phyloP scores from a whole-genome alignment of 2,113 vertebrate species.

The Myotis davidii region DNA sequence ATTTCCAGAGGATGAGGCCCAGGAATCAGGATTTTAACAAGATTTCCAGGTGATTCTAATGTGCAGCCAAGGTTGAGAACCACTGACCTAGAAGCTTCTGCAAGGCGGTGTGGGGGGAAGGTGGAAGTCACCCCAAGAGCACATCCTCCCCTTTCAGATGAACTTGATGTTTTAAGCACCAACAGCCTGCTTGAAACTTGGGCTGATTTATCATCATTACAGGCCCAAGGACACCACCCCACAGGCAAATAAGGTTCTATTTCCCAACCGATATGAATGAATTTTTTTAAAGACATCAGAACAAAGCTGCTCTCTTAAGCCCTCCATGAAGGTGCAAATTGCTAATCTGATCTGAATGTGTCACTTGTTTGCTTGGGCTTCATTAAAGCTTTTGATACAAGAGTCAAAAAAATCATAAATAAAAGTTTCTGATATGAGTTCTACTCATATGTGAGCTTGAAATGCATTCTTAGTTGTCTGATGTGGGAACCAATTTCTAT shows the following conservation, averaged over 20 bases:
- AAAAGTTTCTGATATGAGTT: constrained; percentile 74
- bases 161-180: neutral
- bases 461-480: constrained; percentile 82
- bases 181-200: neutral
- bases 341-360: constrained; percentile 82
- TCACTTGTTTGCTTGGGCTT: constrained; percentile 74
- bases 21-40: no score
- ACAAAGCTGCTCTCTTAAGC: constrained; percentile 76
- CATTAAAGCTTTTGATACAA: constrained; percentile 66
- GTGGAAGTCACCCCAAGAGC: neutral
- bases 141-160: neutral
- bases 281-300: constrained; percentile 75
- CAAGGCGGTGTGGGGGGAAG: neutral
- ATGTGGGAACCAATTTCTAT: constrained; percentile 69
- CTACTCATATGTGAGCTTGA: constrained; percentile 70
- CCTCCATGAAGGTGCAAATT: constrained; percentile 81
- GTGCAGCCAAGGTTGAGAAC: no score
- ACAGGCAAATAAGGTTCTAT: constrained; percentile 75
- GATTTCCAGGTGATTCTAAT: no score
- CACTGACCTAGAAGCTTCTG: neutral
- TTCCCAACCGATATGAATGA: constrained; percentile 76
- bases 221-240: constrained; percentile 65
- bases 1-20: no score
- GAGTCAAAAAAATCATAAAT: constrained; percentile 72
- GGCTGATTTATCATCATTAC: constrained; percentile 75